Base-by-base conservation (phyloP, 2,888 invertebrate species). In the Polyommatus iphigenia region DNA sequence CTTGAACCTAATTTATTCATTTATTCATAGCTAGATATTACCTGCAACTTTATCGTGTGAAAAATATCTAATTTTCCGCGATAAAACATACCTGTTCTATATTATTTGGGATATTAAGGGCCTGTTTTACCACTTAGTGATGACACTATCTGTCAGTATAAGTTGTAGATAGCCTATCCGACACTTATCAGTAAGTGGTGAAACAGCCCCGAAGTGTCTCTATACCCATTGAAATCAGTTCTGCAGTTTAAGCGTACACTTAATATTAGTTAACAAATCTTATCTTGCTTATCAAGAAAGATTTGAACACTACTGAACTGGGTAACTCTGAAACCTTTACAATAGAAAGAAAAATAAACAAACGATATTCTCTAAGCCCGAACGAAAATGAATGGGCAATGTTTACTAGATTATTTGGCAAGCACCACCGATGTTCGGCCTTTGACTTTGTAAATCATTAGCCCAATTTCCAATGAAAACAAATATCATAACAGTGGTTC, bases 401-500 rank as follows among this genome's bases (percentile, higher is more conserved):
- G 41, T 41, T 73, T 36, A 41, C 41, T 46, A 73, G 73, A 41
- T 13, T 20, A 41, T 41, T 73, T 73, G 73, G 73, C 73, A 41
- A 46, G 73, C 20, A 15, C 41, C 73, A 13, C 32, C 46, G 41
- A 15, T 46, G 46, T 73, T 73, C 20, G 46, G 46, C 73, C 41
- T 73, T 41, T 46, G 73, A 20, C 20, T 73, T 46, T 13, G 73
- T 41, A 46, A 41, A 73, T 73, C 73, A 73, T 73, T 73, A 73
- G 73, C 46, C 46, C 73, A 41, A 73, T 73, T 41, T 46, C 20
- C 1, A 72, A 77, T 4, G 71, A 73, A 73, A 73, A 73, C 73
- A 73, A 72, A 46, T 41, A 72, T 72, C 36, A 80, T 77, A 67
- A 77, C 67, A 73, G 67, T 41, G 50, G 78, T 80, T 80, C 76